Conservation (phyloP, 2,797 vertebrate genomes). For the Rhynchonycteris naso region DNA sequence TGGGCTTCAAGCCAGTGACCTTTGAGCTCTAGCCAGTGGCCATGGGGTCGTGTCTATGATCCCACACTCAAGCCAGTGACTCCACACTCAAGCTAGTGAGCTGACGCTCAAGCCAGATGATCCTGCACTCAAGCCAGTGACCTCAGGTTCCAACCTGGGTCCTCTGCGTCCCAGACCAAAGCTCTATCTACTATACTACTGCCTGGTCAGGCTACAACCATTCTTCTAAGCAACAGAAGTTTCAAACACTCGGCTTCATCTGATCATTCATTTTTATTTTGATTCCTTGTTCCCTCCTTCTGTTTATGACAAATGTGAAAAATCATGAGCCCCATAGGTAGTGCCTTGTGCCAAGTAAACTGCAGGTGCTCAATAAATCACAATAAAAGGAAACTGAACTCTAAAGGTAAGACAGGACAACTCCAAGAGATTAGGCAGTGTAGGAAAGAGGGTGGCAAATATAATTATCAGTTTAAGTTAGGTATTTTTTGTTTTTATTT, state of each 20-base stretch:
- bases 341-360: conserved; percentile 41
- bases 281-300: conserved; percentile 30
- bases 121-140: too few species aligned
- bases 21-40: too few species aligned
- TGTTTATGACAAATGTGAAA: conserved; percentile 59
- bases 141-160: too few species aligned
- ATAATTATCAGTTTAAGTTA: conserved; percentile 18
- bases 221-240: conserved; percentile 34
- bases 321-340: conserved; percentile 33
- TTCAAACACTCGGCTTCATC: conserved; percentile 33
- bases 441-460: conserved; percentile 40
- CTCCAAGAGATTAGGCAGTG: background rate
- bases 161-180: background rate
- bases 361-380: conserved; percentile 42
- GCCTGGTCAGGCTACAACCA: background rate
- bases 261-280: conserved; percentile 51
- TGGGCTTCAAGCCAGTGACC: too few species aligned
- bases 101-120: too few species aligned
- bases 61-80: too few species aligned
- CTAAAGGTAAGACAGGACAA: conserved; percentile 15
- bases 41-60: too few species aligned
- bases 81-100: too few species aligned
- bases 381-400: conserved; percentile 28
- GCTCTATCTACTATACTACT: too few species aligned
- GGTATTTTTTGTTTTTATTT: too few species aligned